Evolutionary conservation across 2,113 vertebrate species (phyloP).

Genomic region (Pteruthius melanotis): DNA sequence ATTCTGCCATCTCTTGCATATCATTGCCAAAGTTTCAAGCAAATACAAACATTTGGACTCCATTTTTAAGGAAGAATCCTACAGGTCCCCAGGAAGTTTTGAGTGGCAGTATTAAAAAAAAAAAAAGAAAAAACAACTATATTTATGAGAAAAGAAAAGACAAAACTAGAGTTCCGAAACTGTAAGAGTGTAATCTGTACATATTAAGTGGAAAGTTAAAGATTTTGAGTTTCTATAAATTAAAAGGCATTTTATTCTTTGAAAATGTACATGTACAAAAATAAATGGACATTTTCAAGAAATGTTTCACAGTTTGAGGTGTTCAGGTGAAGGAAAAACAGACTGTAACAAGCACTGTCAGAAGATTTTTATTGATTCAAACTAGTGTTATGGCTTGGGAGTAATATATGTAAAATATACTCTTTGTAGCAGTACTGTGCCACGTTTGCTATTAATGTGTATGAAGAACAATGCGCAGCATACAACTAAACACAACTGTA

Average conservation of each 20-base stretch:
- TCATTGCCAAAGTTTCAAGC: not conserved
- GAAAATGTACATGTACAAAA: not conserved
- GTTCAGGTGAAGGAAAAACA: not conserved
- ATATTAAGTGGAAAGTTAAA: not conserved
- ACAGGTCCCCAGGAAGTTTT: not conserved
- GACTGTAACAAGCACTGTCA: not conserved
- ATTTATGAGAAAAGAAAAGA: not conserved
- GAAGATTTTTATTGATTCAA: conserved; percentile 26
- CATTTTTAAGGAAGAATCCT: not conserved
- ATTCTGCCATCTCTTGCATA: not conserved
- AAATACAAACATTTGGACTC: not conserved
- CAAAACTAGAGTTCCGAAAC: not conserved
- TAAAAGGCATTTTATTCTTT: not conserved
- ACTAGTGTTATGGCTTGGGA: not conserved
- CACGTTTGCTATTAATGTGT: not conserved
- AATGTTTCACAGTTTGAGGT: not conserved
- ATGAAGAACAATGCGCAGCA: conserved; percentile 11
- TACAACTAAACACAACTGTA: not conserved
- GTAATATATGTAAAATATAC: not conserved
- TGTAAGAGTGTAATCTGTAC: not conserved
- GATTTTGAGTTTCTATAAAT: not conserved
- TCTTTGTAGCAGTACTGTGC: not conserved
- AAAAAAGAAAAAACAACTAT: not conserved
- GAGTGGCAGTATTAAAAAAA: not conserved
- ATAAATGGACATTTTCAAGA: not conserved